These are phyloP conservation scores for Ophioninae sp. DNA, from an alignment of 2,888 invertebrate genomes.

Conservation along the genomic window DNA sequence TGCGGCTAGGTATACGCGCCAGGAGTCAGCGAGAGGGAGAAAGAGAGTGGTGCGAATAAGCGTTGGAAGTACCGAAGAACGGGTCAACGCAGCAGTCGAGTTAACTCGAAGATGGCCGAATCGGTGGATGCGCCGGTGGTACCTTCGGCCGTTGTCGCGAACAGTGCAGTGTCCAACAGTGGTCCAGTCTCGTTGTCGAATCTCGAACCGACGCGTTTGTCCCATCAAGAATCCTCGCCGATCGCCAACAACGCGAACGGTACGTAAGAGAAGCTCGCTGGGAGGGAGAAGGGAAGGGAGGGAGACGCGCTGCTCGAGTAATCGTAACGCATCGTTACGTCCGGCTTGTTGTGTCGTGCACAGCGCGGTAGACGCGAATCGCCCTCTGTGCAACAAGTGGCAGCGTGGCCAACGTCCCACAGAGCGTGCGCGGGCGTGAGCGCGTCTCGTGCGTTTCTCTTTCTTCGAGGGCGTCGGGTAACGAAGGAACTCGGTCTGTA, in stretches of 20 bases:
- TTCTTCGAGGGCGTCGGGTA: background rate
- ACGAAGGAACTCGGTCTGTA: background rate
- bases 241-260: constrained; percentile 66
- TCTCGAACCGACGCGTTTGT: constrained; percentile 22
- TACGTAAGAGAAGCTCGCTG: constrained; percentile 66
- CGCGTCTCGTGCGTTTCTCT: background rate
- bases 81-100: constrained; percentile 70
- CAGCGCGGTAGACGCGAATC: constrained; percentile 67
- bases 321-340: constrained; percentile 49
- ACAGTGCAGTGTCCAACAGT: constrained; percentile 65
- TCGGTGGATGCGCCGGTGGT: constrained; percentile 71
- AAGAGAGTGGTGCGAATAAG: constrained; percentile 11
- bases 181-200: constrained; percentile 41
- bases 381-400: constrained; percentile 75
- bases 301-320: constrained; percentile 35
- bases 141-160: constrained; percentile 70
- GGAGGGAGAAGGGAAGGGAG: background rate
- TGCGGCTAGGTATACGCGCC: constrained; percentile 17
- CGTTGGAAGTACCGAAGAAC: constrained; percentile 58
- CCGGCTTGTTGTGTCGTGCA: background rate
- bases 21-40: constrained; percentile 25
- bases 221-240: constrained; percentile 40
- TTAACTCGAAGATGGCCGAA: constrained; percentile 78
- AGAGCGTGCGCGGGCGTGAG: background rate
- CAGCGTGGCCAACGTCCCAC: constrained; percentile 34